A percentile compares a stretch with the other conserved stretches of the same genome.
These are phyloP conservation scores for Pyrrhopygopsis socrates DNA, from an alignment of 2,888 invertebrate species.

Conservation along the genomic window DNA sequence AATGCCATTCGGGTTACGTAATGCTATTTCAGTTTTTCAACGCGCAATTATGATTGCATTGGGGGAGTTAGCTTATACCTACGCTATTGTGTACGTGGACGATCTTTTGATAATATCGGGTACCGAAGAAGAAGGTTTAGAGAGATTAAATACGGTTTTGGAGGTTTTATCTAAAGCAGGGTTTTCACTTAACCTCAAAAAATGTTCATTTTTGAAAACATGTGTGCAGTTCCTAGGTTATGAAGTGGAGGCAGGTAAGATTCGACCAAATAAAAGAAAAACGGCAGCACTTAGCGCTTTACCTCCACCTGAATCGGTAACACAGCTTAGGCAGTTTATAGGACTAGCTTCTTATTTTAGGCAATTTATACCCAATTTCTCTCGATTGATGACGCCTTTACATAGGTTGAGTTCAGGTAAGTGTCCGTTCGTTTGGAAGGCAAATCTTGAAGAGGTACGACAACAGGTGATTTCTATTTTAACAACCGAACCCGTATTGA, in stretches of 20 bases:
- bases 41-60: slow-evolving; percentile 66
- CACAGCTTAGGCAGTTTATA: background rate
- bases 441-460: slow-evolving; percentile 19
- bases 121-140: slow-evolving; percentile 28
- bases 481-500: slow-evolving; percentile 53
- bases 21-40: slow-evolving; percentile 80
- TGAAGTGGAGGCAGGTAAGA: background rate
- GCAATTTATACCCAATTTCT: background rate
- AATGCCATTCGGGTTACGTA: slow-evolving; percentile 84
- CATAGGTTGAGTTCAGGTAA: background rate
- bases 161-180: slow-evolving; percentile 78
- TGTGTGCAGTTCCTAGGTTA: background rate
- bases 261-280: background rate
- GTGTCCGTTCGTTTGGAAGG: slow-evolving; percentile 24
- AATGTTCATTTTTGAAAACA: slow-evolving; percentile 75
- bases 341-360: background rate
- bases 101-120: slow-evolving; percentile 81
- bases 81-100: slow-evolving; percentile 83
- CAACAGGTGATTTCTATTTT: slow-evolving; percentile 59
- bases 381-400: slow-evolving; percentile 14
- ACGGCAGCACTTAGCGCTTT: background rate
- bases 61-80: slow-evolving; percentile 31
- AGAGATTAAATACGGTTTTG: slow-evolving; percentile 60
- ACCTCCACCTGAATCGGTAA: background rate
- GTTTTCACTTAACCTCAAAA: slow-evolving; percentile 83